Percentiles rank a stretch among this genome's conserved stretches.
Conservation (phyloP, 2,888 invertebrate species). For the Drosophila kuntzei region DNA sequence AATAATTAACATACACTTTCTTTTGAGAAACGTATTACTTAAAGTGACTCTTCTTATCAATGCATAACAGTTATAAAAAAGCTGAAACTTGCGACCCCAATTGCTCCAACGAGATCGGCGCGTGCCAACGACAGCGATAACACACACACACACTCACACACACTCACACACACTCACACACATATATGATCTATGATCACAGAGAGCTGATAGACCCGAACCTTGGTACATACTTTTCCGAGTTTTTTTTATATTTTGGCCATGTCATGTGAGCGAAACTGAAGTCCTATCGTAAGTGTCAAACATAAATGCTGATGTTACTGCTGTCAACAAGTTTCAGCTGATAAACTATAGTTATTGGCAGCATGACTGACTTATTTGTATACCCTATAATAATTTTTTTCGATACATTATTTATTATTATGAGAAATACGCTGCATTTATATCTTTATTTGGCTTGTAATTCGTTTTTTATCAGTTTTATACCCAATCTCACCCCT, state of each 20-base stretch:
- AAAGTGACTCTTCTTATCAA: conserved; percentile 10
- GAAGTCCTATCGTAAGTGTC: conserved; percentile 16
- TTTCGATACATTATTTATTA: too few species aligned
- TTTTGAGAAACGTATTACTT: background rate
- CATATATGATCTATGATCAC: conserved; percentile 24
- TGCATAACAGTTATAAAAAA: conserved; percentile 6
- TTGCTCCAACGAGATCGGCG: conserved; percentile 48
- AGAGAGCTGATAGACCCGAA: conserved; percentile 15
- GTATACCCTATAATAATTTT: background rate
- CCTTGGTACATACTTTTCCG: conserved; percentile 1
- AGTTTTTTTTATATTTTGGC: background rate
- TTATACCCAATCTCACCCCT: too few species aligned
- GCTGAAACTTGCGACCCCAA: background rate
- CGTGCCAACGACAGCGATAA: conserved; percentile 58
- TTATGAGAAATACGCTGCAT: background rate
- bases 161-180: conserved; percentile 19
- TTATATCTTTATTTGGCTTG: conserved; percentile 1
- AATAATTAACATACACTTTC: conserved; percentile 17
- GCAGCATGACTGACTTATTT: background rate
- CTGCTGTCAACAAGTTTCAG: conserved; percentile 9
- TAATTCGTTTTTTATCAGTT: background rate
- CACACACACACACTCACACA: conserved; percentile 2
- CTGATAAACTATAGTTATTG: conserved; percentile 18
- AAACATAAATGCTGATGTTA: conserved; percentile 23
- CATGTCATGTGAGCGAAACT: conserved; percentile 26